phyloP scores from a whole-genome alignment of 2,797 vertebrate species.

The Adelosebastes latens region DNA sequence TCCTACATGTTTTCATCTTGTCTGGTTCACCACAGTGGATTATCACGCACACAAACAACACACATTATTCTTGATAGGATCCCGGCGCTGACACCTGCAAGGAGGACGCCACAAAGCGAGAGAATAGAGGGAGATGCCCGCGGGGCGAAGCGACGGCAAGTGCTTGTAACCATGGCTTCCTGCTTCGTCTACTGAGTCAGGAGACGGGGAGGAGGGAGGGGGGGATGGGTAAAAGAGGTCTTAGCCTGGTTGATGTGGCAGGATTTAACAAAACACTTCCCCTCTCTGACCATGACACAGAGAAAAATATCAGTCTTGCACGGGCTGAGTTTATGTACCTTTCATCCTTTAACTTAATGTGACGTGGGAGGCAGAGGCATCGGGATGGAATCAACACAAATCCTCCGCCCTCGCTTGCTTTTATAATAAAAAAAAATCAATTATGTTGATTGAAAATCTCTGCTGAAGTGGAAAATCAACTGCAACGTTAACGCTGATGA shows the following conservation, averaged over 20 bases:
- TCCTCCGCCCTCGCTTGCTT: neutral
- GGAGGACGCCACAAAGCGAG: conserved; percentile 1
- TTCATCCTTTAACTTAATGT: conserved; percentile 34
- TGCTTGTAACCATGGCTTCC: conserved; percentile 47
- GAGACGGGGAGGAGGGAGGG: neutral
- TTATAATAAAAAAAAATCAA: conserved; percentile 17
- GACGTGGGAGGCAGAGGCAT: conserved; percentile 33
- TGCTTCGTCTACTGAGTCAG: conserved; percentile 29
- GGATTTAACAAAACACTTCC: conserved; percentile 12
- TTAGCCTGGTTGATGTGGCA: conserved; percentile 7
- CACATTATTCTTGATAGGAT: conserved; percentile 1
- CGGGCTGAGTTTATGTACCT: conserved; percentile 9
- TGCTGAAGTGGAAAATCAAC: conserved; percentile 45
- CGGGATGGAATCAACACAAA: conserved; percentile 32
- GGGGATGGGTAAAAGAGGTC: neutral
- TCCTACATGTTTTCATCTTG: neutral
- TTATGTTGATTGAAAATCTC: conserved; percentile 61
- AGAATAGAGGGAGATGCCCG: conserved; percentile 15
- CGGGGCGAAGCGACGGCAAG: conserved; percentile 5
- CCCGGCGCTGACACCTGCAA: neutral
- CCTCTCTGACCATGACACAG: neutral
- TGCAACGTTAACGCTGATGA: conserved; percentile 20
- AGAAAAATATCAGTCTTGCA: conserved; percentile 1
- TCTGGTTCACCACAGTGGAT: neutral
- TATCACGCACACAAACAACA: neutral